Evolutionary conservation across 2,113 vertebrate species (phyloP).

Genomic region (Casuarius casuarius): DNA sequence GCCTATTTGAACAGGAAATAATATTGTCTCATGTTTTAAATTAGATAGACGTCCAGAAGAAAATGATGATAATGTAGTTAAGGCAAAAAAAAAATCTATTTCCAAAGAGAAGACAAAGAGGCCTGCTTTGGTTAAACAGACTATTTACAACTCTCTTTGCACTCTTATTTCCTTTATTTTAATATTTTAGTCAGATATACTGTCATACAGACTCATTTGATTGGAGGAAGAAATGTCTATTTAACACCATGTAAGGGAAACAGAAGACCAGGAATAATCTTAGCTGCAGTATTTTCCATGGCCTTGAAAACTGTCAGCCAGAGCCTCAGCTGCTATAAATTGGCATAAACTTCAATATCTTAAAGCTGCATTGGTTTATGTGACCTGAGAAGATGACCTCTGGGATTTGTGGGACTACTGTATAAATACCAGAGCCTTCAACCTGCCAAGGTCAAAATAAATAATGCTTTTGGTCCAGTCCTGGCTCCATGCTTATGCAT

Average conservation of each 20-base stretch:
- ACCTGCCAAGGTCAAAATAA: neutral
- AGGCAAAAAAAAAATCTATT: neutral
- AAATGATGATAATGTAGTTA: neutral
- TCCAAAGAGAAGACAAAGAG: neutral
- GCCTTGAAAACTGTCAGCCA: neutral
- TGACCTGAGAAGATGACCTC: neutral
- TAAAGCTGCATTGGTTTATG: neutral
- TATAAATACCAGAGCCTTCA: slow-evolving; percentile 7
- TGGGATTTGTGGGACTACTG: neutral
- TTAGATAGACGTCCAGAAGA: neutral
- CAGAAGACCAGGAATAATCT: neutral
- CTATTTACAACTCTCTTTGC: neutral
- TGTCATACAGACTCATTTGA: neutral
- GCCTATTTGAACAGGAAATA: neutral
- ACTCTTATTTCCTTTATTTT: neutral
- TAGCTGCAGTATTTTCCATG: neutral
- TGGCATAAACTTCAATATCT: neutral
- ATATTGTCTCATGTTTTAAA: neutral
- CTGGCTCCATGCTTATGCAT: neutral
- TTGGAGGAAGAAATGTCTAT: neutral
- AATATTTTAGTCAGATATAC: neutral
- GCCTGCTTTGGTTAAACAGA: neutral
- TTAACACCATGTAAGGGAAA: neutral
- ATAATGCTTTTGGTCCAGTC: neutral
- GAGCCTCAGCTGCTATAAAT: neutral